phyloP scores from a whole-genome alignment of 1,140 invertebrate species.

The Homalodisca vitripennis region DNA sequence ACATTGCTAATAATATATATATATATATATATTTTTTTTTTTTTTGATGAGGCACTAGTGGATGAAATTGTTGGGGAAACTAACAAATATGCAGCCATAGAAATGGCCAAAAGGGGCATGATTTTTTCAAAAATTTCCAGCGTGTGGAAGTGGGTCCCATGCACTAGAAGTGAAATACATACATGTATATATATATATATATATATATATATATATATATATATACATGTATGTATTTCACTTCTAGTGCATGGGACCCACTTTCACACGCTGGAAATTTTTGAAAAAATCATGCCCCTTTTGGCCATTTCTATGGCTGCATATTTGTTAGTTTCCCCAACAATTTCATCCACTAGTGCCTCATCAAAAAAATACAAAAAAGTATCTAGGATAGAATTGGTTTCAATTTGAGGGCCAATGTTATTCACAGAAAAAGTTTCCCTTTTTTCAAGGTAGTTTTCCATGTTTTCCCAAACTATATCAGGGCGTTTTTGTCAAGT shows the following conservation, averaged over 20 bases:
- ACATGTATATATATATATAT: no score
- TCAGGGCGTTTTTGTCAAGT: neutral
- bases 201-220: no score
- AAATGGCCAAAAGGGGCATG: no score
- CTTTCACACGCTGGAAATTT: neutral
- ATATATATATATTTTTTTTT: no score
- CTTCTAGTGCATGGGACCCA: neutral
- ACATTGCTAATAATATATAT: neutral
- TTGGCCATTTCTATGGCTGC: neutral
- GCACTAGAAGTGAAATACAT: no score
- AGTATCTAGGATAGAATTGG: neutral
- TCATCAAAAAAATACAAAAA: constrained; percentile 1
- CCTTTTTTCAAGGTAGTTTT: no score
- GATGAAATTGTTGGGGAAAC: no score
- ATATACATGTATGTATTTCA: no score
- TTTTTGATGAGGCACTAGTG: no score
- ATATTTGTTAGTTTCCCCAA: neutral
- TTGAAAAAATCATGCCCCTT: neutral
- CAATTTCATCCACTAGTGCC: neutral
- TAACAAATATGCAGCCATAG: no score
- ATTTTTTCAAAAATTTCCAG: no score
- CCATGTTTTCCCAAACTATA: neutral
- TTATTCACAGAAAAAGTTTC: neutral
- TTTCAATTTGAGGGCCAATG: neutral
- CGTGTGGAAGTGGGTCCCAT: no score